Evolutionary conservation across 1,140 invertebrate genomes (phyloP).

Genomic region (Trachymyrmex septentrionalis): DNA sequence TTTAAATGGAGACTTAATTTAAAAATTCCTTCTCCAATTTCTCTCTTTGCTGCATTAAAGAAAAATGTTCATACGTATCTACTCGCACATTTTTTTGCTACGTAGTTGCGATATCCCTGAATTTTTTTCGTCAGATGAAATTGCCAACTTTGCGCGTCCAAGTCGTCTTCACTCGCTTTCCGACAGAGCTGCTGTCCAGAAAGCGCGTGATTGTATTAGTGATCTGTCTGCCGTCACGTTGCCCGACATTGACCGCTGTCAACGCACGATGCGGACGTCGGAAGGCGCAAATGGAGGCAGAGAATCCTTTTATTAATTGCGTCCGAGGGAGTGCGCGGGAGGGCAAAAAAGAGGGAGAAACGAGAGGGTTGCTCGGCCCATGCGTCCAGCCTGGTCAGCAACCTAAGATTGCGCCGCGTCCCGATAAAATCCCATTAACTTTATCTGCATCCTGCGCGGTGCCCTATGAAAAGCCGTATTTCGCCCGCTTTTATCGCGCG

Average conservation of each 20-base stretch:
- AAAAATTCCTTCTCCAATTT: constrained; percentile 23
- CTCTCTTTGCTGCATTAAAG: not conserved
- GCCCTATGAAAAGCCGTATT: constrained; percentile 57
- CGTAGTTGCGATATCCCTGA: not conserved
- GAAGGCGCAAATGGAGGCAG: constrained; percentile 7
- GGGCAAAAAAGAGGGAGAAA: constrained; percentile 6
- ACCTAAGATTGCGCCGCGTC: constrained; percentile 71
- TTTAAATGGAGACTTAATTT: constrained; percentile 32
- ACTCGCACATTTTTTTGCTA: constrained; percentile 10
- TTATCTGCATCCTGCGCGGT: constrained; percentile 75
- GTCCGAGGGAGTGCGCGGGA: constrained; percentile 37
- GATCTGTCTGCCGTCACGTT: constrained; percentile 26
- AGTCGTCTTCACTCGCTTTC: constrained; percentile 5
- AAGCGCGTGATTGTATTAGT: constrained; percentile 40
- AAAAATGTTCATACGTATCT: constrained; percentile 4
- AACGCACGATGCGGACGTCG: constrained; percentile 21
- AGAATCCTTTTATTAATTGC: constrained; percentile 74
- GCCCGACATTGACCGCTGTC: constrained; percentile 50
- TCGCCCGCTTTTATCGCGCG: constrained; percentile 60
- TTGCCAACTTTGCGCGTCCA: constrained; percentile 5
- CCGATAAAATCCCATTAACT: constrained; percentile 79
- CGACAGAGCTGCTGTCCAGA: constrained; percentile 19
- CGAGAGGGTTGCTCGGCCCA: constrained; percentile 26
- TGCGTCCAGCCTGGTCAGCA: constrained; percentile 71
- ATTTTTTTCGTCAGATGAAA: constrained; percentile 32